Conservation (phyloP, 1,140 invertebrate genomes). For the Drosophila suzukii region DNA sequence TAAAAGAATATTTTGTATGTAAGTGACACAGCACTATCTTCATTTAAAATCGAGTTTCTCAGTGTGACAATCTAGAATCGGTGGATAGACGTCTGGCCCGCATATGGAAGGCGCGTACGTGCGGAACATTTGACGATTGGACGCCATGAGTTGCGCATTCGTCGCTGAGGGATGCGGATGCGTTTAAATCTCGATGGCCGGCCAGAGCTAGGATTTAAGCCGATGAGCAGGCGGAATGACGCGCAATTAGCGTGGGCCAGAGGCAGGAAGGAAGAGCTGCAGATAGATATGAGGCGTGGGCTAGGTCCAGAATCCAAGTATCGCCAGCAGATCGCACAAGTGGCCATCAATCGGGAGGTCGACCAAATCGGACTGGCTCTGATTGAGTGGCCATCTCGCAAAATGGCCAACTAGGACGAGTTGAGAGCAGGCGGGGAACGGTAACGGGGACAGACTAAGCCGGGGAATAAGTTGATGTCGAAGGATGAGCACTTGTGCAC, state of each 20-base stretch:
- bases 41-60: background rate
- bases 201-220: constrained; percentile 41
- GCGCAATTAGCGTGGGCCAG: constrained; percentile 39
- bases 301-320: background rate
- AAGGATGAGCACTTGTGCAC: constrained; percentile 35
- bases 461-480: constrained; percentile 20
- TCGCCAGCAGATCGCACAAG: background rate
- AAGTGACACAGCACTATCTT: no score
- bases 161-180: constrained; percentile 24
- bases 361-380: constrained; percentile 7
- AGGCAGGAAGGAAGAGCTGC: background rate
- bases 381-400: constrained; percentile 34
- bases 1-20: no score
- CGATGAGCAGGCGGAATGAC: constrained; percentile 37
- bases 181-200: constrained; percentile 48
- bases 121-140: constrained; percentile 58
- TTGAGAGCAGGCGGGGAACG: background rate
- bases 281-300: background rate
- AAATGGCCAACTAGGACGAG: background rate
- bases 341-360: constrained; percentile 12
- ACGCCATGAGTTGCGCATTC: constrained; percentile 63
- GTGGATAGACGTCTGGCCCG: constrained; percentile 38
- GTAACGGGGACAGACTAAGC: background rate
- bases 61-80: constrained; percentile 41
- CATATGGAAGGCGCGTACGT: constrained; percentile 55